Conservation (phyloP, 2,797 vertebrate species). For the Triplophysa bombifrons region DNA sequence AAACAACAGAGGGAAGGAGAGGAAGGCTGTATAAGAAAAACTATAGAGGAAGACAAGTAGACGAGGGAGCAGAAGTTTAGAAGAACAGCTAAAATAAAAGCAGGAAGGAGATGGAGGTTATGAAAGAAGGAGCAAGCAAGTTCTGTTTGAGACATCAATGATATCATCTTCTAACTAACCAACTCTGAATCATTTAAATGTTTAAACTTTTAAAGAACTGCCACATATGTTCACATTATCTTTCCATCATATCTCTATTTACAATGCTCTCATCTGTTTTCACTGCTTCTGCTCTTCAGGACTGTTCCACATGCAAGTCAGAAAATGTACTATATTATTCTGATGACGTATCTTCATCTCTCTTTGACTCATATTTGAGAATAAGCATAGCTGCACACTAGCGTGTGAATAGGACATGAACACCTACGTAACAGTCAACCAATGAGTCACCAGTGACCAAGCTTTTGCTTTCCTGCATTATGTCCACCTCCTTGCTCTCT, state of each 20-base stretch:
- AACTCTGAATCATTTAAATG: background rate
- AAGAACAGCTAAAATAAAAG: constrained; percentile 19
- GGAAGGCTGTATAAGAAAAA: constrained; percentile 51
- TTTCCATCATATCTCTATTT: background rate
- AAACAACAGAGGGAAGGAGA: constrained; percentile 49
- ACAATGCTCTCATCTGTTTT: background rate
- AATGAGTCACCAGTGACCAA: constrained; percentile 49
- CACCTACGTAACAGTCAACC: constrained; percentile 46
- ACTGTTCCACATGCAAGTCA: background rate
- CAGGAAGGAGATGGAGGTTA: constrained; percentile 36
- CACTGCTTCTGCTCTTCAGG: background rate
- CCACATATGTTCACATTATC: background rate
- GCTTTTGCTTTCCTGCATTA: constrained; percentile 16
- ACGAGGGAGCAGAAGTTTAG: background rate
- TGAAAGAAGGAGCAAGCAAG: constrained; percentile 65
- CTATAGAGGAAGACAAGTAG: constrained; percentile 48
- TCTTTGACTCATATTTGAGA: constrained; percentile 38
- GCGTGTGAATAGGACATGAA: constrained; percentile 49
- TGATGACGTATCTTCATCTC: constrained; percentile 26
- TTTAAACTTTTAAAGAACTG: background rate
- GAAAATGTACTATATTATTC: background rate
- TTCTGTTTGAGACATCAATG: background rate
- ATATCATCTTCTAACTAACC: background rate
- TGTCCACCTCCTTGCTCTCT: constrained; percentile 61
- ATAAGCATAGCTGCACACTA: constrained; percentile 17